Base-by-base conservation (phyloP, 2,113 vertebrate genomes). In the Pseudorectes ferrugineus region DNA sequence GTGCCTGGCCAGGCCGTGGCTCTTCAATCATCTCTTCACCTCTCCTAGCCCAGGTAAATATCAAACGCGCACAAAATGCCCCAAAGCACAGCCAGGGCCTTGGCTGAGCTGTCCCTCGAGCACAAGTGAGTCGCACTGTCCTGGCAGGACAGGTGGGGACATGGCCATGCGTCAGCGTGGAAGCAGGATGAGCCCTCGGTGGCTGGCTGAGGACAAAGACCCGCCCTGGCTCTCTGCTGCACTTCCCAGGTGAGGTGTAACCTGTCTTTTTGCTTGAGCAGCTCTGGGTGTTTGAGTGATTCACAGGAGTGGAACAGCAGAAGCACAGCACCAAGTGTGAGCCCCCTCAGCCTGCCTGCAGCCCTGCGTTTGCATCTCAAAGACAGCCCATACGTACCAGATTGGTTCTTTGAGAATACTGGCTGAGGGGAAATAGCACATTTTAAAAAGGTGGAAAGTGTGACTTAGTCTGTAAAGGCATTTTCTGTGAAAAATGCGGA, bases 41-140 rank as follows among this genome's bases (percentile, higher is more conserved):
- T 42, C 29, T 28, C 7, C 5, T 7, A 46, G 42, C 51, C 36
- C 12, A 4, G 36, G 26, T 7, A 61, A 51, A 45, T 24, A 54
- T 21, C n/a, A 36, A 26, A 52, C 0, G 0, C 3, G 14, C 3
- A 1, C 28, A 40, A 35, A 73, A 74, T 1, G 17, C 54, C 23
- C 40, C 43, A 11, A 11, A 59, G 17, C 0, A 0, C 43, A 20
- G 70, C 23, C 42, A 26, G 63, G 15, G n/a, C 24, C 24, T 17
- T 5, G 66, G 59, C 52, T 7, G 24, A 65, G 46, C 35, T 49
- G 43, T n/a, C 23, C n/a, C 6, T 23, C 0, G 1, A 26, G 54
- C 70, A 59, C 24, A 40, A n/a, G 59, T 45, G 20, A 33, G 24
- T 29, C 25, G 35, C 29, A 11, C 15, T 61, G 46, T 31, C 24